phyloP scores from a whole-genome alignment of 2,797 vertebrate genomes.

The Odontamblyopus lacepedii region DNA sequence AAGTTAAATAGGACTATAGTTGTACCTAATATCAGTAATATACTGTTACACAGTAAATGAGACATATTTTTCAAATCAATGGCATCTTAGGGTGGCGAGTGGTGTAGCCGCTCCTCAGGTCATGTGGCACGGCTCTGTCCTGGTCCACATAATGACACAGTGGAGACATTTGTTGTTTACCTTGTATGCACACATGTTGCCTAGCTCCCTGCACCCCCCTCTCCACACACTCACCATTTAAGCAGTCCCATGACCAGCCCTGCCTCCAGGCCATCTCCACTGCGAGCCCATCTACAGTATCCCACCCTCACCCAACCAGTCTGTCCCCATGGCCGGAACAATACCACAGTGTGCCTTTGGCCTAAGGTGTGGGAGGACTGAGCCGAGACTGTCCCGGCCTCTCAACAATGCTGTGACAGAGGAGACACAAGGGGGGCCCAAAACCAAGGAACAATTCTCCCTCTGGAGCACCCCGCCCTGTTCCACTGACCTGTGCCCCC shows the following conservation, averaged over 20 bases:
- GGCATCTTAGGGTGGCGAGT: no score
- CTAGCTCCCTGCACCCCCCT: slow-evolving; percentile 27
- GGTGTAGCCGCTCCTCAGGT: slow-evolving; percentile 28
- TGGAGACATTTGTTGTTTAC: slow-evolving; percentile 67
- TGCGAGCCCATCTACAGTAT: slow-evolving; percentile 50
- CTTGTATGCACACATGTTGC: slow-evolving; percentile 46
- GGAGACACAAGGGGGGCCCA: slow-evolving; percentile 45
- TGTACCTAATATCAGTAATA: no score
- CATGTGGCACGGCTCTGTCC: slow-evolving; percentile 54
- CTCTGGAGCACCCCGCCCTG: slow-evolving; percentile 61
- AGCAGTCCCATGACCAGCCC: slow-evolving; percentile 66
- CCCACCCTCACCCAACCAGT: slow-evolving; percentile 48
- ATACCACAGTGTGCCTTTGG: slow-evolving; percentile 80
- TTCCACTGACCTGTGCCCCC: slow-evolving; percentile 67
- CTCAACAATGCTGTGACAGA: slow-evolving; percentile 76
- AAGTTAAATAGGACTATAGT: no score
- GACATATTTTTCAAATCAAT: neutral
- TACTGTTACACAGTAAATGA: neutral
- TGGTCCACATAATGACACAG: slow-evolving; percentile 53
- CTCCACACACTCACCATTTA: slow-evolving; percentile 28
- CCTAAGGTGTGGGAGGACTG: slow-evolving; percentile 85
- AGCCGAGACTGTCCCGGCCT: slow-evolving; percentile 69
- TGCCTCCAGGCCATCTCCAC: slow-evolving; percentile 65
- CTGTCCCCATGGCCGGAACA: slow-evolving; percentile 78
- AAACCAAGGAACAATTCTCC: slow-evolving; percentile 71